Evolutionary conservation across 2,113 vertebrate genomes (phyloP), one percentile per base, ranked within the genome.

Genomic region (Spea multiplicata): DNA sequence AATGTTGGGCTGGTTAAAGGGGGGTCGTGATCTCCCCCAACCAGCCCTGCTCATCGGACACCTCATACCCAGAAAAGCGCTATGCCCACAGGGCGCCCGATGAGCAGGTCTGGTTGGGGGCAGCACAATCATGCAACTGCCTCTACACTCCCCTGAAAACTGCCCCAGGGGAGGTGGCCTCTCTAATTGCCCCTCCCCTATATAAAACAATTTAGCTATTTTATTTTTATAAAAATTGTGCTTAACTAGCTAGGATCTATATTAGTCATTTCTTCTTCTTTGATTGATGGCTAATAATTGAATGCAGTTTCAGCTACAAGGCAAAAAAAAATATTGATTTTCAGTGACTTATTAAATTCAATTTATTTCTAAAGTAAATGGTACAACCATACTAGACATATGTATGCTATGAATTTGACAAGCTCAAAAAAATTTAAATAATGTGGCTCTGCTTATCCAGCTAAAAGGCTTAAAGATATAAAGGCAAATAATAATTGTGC

Each of bases 281-380:
- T 14, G 14, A 13, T 6, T 64, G 5, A 13, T 16, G 61, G 8
- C 17, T 13, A 64, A n/a, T 64, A 30, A 3, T 64, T 64, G 16
- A 13, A 64, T 64, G 10, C 8, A 52, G 13, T 5, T 30, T 64
- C 8, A 8, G 61, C 61, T 13, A 64, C 61, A 13, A 64, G 61
- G 30, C 30, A 30, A 16, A 64, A 17, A 17, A 30, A 6, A 17
- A 17, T 64, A 64, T 9, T 3, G n/a, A 64, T 64, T 30, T 64
- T 64, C 61, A 16, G 61, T 13, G n/a, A 64, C 61, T 30, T 64
- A 17, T 64, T 13, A 16, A 64, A 64, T 30, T 64, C 5, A 5
- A 30, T 64, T 64, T 64, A 64, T 64, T 30, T 64, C n/a, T 9
- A 17, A 64, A 30, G 61, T 64, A 64, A 64, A 64, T 30, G n/a